These are phyloP conservation scores for Eristalinus sepulchralis DNA, from an alignment of 2,888 invertebrate genomes.

Conservation along the genomic window DNA sequence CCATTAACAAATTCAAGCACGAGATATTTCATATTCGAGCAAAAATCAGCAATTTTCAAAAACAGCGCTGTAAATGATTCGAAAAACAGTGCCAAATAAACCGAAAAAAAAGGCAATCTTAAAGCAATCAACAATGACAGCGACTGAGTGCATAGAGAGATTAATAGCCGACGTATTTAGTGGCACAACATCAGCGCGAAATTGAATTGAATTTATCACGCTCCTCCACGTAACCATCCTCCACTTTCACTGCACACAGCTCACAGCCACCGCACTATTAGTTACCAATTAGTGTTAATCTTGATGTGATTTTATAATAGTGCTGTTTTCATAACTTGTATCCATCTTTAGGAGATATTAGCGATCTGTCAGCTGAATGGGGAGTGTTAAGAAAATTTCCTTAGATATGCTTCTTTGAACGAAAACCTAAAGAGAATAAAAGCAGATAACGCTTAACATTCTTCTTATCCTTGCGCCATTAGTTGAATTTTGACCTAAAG, in stretches of 20 bases:
- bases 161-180: not conserved
- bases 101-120: not conserved
- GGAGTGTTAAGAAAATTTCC: slow-evolving; percentile 8
- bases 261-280: slow-evolving; percentile 27
- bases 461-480: too few species aligned
- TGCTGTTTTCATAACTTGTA: slow-evolving; percentile 17
- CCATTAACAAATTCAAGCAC: not conserved
- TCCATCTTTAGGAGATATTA: not conserved
- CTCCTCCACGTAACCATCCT: slow-evolving; percentile 27
- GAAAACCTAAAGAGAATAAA: too few species aligned
- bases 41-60: not conserved
- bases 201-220: slow-evolving; percentile 19
- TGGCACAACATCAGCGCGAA: slow-evolving; percentile 2
- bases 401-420: not conserved
- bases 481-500: too few species aligned
- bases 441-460: too few species aligned
- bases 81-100: not conserved
- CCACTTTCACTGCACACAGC: slow-evolving; percentile 34
- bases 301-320: not conserved
- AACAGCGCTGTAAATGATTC: not conserved
- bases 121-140: not conserved
- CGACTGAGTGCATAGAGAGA: not conserved
- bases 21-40: not conserved
- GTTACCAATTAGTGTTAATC: slow-evolving; percentile 42
- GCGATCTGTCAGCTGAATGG: not conserved